These are phyloP conservation scores for Dicranocentrus wangi DNA, from an alignment of 2,888 invertebrate genomes.

Conservation along the genomic window DNA sequence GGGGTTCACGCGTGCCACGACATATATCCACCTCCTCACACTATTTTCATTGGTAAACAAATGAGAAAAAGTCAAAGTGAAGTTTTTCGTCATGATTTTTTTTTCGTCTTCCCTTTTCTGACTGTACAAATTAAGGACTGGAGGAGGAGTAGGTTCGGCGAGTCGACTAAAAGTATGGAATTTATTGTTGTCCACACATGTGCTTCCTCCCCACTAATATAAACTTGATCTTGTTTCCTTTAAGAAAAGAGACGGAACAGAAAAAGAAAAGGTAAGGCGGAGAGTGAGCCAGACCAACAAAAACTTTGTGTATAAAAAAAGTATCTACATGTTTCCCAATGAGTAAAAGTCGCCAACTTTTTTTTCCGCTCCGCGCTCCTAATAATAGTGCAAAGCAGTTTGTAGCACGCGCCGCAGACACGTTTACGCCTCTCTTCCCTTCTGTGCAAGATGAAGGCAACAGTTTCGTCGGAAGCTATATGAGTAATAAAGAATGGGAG, in stretches of 20 bases:
- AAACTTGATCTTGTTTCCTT: slow-evolving; percentile 38
- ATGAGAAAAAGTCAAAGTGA: no score
- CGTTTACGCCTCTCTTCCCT: slow-evolving; percentile 12
- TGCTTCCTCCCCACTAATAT: slow-evolving; percentile 22
- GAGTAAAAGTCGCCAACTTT: slow-evolving; percentile 3
- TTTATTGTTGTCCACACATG: slow-evolving; percentile 36
- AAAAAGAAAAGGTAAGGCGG: slow-evolving; percentile 14
- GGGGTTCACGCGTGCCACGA: no score
- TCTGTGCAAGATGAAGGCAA: slow-evolving; percentile 24
- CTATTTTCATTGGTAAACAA: no score
- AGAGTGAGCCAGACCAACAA: background rate
- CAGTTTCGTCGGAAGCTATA: slow-evolving; percentile 32
- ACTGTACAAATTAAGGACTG: slow-evolving; percentile 22
- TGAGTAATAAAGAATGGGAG: slow-evolving; percentile 28
- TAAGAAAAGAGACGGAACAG: slow-evolving; percentile 7
- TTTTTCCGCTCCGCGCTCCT: background rate
- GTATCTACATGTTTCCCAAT: background rate
- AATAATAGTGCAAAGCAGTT: background rate
- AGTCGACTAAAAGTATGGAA: slow-evolving; percentile 25
- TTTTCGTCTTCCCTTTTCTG: slow-evolving; percentile 18
- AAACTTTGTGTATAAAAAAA: background rate
- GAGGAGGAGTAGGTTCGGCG: background rate
- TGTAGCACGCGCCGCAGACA: slow-evolving; percentile 9
- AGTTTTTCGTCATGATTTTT: slow-evolving; percentile 20
- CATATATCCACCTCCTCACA: no score